Percentiles rank a stretch among this genome's conserved stretches.
phyloP scores from a whole-genome alignment of 1,140 invertebrate species.

The Drosophila tani region DNA sequence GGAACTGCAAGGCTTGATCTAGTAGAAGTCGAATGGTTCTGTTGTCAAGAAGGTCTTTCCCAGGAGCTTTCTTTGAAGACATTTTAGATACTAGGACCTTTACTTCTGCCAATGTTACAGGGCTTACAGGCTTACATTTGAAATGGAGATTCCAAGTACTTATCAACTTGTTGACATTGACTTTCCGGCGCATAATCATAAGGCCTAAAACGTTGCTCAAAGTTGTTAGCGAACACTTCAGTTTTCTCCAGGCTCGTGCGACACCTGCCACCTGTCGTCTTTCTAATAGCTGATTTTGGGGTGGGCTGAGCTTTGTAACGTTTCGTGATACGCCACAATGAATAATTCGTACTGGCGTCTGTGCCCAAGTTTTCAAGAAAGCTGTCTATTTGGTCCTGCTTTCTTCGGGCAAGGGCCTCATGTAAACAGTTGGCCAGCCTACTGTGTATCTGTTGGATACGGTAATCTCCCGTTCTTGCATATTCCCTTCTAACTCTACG shows the following conservation, averaged over 20 bases:
- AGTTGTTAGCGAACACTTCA: no score
- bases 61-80: slow-evolving; percentile 2
- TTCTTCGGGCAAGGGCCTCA: no score
- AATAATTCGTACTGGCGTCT: neutral
- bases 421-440: no score
- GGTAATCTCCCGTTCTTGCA: no score
- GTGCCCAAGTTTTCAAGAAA: neutral
- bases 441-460: no score
- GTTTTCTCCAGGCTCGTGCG: no score
- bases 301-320: slow-evolving; percentile 3
- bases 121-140: slow-evolving; percentile 1
- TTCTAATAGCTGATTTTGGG: neutral
- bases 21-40: neutral
- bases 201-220: no score
- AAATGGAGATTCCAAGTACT: neutral
- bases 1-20: neutral
- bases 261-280: neutral
- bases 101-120: neutral
- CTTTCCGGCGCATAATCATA: no score
- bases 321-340: slow-evolving; percentile 10
- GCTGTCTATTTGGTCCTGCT: no score
- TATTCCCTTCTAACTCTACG: no score
- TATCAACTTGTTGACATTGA: neutral
- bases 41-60: slow-evolving; percentile 2
- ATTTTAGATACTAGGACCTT: neutral